A percentile compares a stretch with the other conserved stretches of the same genome.
These are phyloP conservation scores for Dolichallabes microphthalmus DNA, from an alignment of 2,113 vertebrate genomes.

Conservation along the genomic window DNA sequence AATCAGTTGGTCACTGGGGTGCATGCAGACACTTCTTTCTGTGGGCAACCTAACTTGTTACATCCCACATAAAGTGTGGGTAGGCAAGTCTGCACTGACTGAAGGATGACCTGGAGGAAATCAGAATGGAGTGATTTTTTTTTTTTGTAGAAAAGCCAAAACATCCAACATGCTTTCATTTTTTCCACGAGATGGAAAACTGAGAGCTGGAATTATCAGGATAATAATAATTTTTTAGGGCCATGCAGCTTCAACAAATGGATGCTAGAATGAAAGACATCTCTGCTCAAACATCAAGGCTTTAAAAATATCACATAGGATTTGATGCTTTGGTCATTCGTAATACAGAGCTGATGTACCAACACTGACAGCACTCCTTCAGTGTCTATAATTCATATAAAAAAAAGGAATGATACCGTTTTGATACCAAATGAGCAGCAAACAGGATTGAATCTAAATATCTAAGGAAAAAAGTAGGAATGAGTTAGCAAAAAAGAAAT, in stretches of 20 bases:
- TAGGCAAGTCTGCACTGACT: background rate
- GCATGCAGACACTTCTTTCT: slow-evolving; percentile 2
- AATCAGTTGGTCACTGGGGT: background rate
- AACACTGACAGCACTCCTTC: background rate
- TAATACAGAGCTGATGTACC: background rate
- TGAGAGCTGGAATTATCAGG: background rate
- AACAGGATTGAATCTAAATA: background rate
- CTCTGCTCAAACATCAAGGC: background rate
- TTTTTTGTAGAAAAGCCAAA: background rate
- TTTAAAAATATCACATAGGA: background rate
- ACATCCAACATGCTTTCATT: background rate
- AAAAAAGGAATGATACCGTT: background rate
- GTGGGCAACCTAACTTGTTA: too few relatives aligned
- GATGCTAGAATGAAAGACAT: background rate
- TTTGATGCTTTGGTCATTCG: background rate
- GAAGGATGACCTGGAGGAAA: slow-evolving; percentile 1
- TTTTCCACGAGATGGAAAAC: background rate
- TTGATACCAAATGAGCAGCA: background rate
- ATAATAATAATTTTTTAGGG: background rate
- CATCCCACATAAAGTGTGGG: background rate
- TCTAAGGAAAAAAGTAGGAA: background rate
- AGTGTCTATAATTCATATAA: background rate
- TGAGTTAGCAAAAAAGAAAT: background rate
- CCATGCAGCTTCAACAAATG: background rate
- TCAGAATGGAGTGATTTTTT: background rate